These are phyloP conservation scores for Aplodontia rufa DNA, from an alignment of 2,113 vertebrate genomes.

Conservation along the genomic window DNA sequence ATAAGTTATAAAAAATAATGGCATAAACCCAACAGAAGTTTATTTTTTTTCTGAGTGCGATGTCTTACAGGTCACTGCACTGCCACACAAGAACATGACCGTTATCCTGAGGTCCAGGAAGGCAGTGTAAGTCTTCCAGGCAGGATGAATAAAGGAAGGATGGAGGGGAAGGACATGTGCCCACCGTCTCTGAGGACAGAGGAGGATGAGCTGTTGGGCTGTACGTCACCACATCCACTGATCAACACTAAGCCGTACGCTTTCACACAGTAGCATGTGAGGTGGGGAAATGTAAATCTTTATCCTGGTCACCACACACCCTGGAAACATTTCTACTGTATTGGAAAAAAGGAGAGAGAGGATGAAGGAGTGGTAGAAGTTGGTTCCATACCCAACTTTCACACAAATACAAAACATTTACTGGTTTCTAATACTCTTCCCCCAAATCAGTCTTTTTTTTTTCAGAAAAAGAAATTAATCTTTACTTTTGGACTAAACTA, in stretches of 20 bases:
- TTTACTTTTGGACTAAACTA: neutral
- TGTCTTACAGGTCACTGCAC: neutral
- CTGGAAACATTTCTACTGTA: neutral
- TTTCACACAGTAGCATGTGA: neutral
- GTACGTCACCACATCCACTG: neutral
- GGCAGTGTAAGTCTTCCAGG: neutral
- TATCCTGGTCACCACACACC: neutral
- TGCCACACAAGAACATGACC: neutral
- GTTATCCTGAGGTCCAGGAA: neutral
- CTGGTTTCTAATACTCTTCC: neutral
- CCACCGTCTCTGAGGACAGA: neutral
- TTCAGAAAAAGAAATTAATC: neutral
- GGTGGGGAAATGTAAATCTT: neutral
- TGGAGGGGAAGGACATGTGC: neutral
- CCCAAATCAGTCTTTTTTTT: neutral
- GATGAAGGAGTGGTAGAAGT: neutral
- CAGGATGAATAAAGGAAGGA: neutral
- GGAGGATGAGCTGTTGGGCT: neutral
- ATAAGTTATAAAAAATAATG: neutral
- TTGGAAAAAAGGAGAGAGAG: neutral
- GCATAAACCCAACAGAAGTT: neutral
- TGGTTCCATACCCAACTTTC: neutral
- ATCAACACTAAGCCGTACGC: neutral
- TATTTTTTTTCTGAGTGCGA: neutral
- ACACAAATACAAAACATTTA: neutral